Conservation (phyloP, 1,140 invertebrate genomes). For the Proales similis region DNA sequence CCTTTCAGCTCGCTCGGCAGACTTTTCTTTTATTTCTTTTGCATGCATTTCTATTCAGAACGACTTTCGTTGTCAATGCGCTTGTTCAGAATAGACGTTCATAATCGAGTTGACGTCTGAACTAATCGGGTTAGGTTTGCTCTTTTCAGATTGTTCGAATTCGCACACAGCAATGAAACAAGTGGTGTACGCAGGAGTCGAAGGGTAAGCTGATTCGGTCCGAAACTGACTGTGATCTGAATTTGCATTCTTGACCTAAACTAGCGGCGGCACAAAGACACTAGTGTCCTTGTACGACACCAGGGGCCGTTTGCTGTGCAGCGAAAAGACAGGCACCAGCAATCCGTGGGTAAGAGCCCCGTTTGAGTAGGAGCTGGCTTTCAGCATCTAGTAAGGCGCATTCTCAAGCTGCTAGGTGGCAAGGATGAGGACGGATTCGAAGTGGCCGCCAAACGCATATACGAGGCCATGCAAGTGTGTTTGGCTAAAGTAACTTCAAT, state of each 20-base stretch:
- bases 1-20: too few species aligned
- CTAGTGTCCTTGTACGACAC: background rate
- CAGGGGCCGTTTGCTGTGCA: background rate
- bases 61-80: too few species aligned
- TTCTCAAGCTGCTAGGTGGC: slow-evolving; percentile 1
- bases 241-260: background rate
- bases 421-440: slow-evolving; percentile 18
- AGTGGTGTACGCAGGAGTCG: too few species aligned
- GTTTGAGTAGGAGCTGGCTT: too few species aligned
- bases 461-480: slow-evolving; percentile 1
- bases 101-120: too few species aligned
- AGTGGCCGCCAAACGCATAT: background rate
- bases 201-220: slow-evolving; percentile 4
- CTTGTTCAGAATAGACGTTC: too few species aligned
- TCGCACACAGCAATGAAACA: too few species aligned
- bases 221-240: background rate
- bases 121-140: too few species aligned
- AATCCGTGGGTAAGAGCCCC: slow-evolving; percentile 23
- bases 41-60: too few species aligned
- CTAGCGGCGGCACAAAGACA: slow-evolving; percentile 21
- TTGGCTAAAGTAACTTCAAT: background rate
- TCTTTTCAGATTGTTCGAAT: too few species aligned
- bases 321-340: background rate
- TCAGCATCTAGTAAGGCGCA: background rate
- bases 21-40: too few species aligned